Conservation (phyloP, 2,797 vertebrate species). For the Manis javanica region DNA sequence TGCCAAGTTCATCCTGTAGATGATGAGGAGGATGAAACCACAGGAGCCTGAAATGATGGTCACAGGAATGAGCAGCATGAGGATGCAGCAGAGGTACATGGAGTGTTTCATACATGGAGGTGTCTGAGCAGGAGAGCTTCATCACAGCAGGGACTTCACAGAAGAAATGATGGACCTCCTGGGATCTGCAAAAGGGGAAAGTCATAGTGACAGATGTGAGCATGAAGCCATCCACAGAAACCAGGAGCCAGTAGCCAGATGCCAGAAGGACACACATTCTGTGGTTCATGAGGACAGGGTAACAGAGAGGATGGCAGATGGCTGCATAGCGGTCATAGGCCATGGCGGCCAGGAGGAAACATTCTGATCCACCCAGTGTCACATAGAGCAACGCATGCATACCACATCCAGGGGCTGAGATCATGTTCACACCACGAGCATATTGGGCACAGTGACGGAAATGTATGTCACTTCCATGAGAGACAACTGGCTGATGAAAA, state of each 20-base stretch:
- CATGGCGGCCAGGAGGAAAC: not conserved
- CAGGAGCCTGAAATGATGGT: not conserved
- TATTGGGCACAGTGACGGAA: constrained; percentile 76
- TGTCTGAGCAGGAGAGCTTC: constrained; percentile 72
- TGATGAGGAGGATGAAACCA: not conserved
- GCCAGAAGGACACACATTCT: no score
- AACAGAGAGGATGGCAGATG: no score
- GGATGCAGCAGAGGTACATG: constrained; percentile 44
- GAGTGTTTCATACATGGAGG: constrained; percentile 30
- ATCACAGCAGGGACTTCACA: constrained; percentile 47
- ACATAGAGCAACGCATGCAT: constrained; percentile 71
- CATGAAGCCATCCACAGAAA: not conserved
- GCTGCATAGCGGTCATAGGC: no score
- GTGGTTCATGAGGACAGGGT: no score
- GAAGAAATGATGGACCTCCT: not conserved
- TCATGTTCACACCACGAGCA: constrained; percentile 45
- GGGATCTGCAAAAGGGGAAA: not conserved
- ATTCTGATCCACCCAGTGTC: constrained; percentile 63
- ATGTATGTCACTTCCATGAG: constrained; percentile 72
- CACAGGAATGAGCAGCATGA: not conserved
- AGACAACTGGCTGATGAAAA: constrained; percentile 72
- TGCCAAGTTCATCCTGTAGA: constrained; percentile 54
- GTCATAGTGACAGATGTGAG: not conserved
- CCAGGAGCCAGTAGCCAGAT: no score
- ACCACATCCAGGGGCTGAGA: constrained; percentile 65